Evolutionary conservation across 2,113 vertebrate species (phyloP).

Genomic region (Puffinus mauretanicus): DNA sequence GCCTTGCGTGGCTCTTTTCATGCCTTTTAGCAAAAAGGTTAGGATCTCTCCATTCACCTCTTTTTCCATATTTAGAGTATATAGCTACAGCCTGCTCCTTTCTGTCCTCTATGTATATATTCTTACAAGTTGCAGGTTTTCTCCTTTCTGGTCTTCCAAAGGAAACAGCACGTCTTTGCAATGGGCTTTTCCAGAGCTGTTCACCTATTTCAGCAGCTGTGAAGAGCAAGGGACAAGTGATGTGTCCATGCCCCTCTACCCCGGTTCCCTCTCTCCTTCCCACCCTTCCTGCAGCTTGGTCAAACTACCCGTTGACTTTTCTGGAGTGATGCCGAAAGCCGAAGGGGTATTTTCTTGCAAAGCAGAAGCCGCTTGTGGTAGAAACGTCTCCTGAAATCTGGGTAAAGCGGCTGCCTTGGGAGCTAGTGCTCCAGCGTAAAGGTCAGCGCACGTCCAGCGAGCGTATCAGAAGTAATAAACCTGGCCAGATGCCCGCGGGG

Average conservation of each 20-base stretch:
- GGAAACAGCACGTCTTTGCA: neutral
- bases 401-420: neutral
- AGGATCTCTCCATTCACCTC: neutral
- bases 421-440: neutral
- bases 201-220: neutral
- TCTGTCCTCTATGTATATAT: neutral
- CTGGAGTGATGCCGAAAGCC: neutral
- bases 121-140: neutral
- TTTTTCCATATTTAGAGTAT: neutral
- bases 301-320: neutral
- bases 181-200: neutral
- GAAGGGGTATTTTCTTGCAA: neutral
- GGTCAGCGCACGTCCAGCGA: neutral
- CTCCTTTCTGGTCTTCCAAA: neutral
- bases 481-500: neutral
- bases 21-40: neutral
- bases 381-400: neutral
- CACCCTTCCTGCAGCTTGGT: neutral
- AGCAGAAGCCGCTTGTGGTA: neutral
- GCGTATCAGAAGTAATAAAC: neutral
- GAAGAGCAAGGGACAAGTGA: neutral
- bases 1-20: neutral
- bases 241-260: neutral
- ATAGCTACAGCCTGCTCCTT: neutral
- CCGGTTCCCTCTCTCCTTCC: neutral